Percentiles rank a stretch among this genome's conserved stretches.
Evolutionary conservation across 2,113 vertebrate species (phyloP).

Genomic region (Melospiza georgiana): DNA sequence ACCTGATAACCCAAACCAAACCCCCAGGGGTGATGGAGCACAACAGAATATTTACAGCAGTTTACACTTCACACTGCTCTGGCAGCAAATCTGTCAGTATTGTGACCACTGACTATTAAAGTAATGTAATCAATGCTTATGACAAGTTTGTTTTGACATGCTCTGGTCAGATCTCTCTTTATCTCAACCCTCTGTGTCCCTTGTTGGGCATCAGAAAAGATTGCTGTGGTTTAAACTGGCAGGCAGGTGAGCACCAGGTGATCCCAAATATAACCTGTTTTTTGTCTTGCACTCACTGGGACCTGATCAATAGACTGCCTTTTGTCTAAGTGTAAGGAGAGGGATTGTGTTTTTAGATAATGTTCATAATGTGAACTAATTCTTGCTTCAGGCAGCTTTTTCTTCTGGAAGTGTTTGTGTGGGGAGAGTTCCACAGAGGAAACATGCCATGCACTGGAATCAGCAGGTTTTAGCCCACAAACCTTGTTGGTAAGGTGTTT

Average conservation of each 20-base stretch:
- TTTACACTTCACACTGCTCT: not conserved
- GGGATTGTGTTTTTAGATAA: not conserved
- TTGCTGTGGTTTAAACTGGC: not conserved
- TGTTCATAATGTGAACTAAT: not conserved
- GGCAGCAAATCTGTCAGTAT: not conserved
- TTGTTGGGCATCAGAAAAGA: not conserved
- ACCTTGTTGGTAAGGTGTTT: constrained; percentile 85
- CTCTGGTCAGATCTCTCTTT: not conserved
- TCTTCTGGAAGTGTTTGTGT: constrained; percentile 93
- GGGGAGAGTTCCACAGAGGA: constrained; percentile 83
- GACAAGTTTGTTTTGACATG: not conserved
- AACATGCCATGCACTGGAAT: constrained; percentile 83
- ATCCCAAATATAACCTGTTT: not conserved
- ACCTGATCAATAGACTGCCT: not conserved
- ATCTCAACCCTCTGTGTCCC: not conserved
- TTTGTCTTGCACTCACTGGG: not conserved
- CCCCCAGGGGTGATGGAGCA: not conserved
- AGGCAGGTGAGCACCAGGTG: not conserved
- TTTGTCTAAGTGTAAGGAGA: not conserved
- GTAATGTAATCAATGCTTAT: not conserved
- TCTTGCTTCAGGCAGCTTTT: constrained; percentile 84
- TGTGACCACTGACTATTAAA: not conserved
- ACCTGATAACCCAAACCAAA: not conserved
- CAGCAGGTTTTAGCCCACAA: constrained; percentile 88
- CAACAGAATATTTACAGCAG: not conserved